phyloP scores from a whole-genome alignment of 2,113 vertebrate species.

The Eclectus roratus region DNA sequence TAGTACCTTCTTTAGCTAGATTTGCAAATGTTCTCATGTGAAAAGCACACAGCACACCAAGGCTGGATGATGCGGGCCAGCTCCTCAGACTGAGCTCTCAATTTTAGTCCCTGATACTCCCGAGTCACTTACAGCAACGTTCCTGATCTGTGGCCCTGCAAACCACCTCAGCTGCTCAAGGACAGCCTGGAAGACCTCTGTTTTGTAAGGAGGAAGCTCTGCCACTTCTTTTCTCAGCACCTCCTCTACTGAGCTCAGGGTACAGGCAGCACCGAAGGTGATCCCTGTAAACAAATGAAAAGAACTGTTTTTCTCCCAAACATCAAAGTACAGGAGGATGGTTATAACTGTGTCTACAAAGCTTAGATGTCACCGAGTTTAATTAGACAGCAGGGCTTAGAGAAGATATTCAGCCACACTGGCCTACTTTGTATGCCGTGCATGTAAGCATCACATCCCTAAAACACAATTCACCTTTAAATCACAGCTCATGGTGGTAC shows the following conservation, averaged over 20 bases:
- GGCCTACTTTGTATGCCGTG: background rate
- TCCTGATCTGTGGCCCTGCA: constrained; percentile 91
- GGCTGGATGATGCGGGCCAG: background rate
- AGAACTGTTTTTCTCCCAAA: background rate
- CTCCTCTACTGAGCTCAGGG: constrained; percentile 78
- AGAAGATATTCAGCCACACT: background rate
- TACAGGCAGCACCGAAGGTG: constrained; percentile 85
- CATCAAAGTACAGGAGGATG: background rate
- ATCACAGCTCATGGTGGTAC: background rate
- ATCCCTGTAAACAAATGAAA: constrained; percentile 74
- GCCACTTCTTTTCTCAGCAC: constrained; percentile 72
- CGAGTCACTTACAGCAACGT: constrained; percentile 85
- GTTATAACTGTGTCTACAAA: background rate
- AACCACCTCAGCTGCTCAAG: constrained; percentile 94
- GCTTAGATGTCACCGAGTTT: background rate
- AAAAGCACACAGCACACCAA: background rate
- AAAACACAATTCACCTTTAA: background rate
- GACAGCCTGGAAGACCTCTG: constrained; percentile 83
- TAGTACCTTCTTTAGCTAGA: background rate
- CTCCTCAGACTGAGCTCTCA: background rate
- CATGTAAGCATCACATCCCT: background rate
- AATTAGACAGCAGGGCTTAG: background rate
- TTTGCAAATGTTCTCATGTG: background rate
- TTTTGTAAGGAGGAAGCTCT: constrained; percentile 77
- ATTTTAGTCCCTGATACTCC: background rate